Evolutionary conservation across 1,140 invertebrate species (phyloP), one percentile per base, ranked within the genome.

Genomic region (Cardiocondyla obscurior): DNA sequence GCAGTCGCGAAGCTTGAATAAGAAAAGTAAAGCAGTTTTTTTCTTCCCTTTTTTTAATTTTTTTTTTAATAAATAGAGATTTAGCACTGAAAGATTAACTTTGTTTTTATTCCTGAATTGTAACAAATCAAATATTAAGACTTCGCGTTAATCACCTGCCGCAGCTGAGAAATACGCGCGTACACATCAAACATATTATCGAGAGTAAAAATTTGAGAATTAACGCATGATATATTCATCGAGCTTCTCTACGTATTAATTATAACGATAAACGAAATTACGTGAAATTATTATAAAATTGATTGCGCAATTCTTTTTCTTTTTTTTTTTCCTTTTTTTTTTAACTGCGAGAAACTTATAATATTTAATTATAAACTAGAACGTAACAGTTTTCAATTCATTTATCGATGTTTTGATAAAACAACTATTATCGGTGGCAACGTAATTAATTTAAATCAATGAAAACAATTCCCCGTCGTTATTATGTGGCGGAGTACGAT

Each of bases 371-470:
- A 36, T 4, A 60, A 4, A 36, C 30, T 16, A 60, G 10, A 60
- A 60, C 8, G 5, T 10, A 0, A 22, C 1, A n/a, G 7, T 39
- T 6, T 19, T 36, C 33, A 62, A 33, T 73, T 22, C 10, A 55
- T 55, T 36, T 22, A 3, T 39, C 33, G 12, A 51, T 28, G 19
- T n/a, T 28, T 30, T 22, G 10, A 39, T 22, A 25, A 12, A 39
- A 28, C 16, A 51, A 67, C 8, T 53, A 16, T 39, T 28, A 51
- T 77, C 33, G 12, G 1, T 30, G 10, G 2, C 33, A 42, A 22
- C 10, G 7, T 64, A 67, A 77, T 67, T 77, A 67, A 77, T 53
- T 67, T 42, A 77, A 53, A 77, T 67, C 25, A n/a, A 42, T n/a
- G 60, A 77, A n/a, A 44, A 39, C 12, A 51, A 65, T 65, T 76